Base-by-base conservation (phyloP, 2,888 invertebrate species). In the Scelioninae gen. 2 region DNA sequence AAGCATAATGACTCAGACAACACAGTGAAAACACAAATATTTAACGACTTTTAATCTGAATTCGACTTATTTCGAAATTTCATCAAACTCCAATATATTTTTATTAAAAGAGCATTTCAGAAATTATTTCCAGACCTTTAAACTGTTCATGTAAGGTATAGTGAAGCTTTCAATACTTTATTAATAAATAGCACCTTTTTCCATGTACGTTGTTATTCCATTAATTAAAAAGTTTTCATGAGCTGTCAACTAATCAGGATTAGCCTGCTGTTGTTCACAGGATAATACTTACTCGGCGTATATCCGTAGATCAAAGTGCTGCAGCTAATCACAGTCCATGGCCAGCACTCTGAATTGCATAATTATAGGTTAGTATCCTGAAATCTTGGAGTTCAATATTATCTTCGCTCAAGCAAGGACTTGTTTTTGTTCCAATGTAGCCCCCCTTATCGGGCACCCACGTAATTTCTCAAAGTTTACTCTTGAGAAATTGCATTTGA, bases 281-380 rank as follows among this genome's bases (percentile, higher is more conserved):
- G 64, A 58, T 58, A 55, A 55, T 63, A 64, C 73, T 64, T 67
- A 57, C 57, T 55, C 37, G 58, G 46, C 53, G 41, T 28, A 57
- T 31, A 65, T 61, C 55, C 61, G 63, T 71, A 68, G 64, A 74
- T 76, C 73, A 74, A 77, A 74, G 74, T 73, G 71, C 71, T 65
- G 73, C 58, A 61, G 55, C 65, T 77, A 77, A 77, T 76, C 76
- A 73, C 76, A 76, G 68, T 63, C 68, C 73, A 50, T 50, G 73
- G 73, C 52, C 53, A 65, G 73, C 68, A 64, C 68, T 74, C 76
- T 68, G 58, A 77, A 74, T 75, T 75, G 76, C 76, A 76, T 76
- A 75, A 77, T 77, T 75, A 70, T 61, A 65, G 76, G 76, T 68
- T 74, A 45, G 70, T 58, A 33, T 65, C 61, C 52, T 57, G 55